Percentiles rank a stretch among this genome's conserved stretches.
Conservation (phyloP, 2,888 invertebrate species). For the Calameuta filiformis region DNA sequence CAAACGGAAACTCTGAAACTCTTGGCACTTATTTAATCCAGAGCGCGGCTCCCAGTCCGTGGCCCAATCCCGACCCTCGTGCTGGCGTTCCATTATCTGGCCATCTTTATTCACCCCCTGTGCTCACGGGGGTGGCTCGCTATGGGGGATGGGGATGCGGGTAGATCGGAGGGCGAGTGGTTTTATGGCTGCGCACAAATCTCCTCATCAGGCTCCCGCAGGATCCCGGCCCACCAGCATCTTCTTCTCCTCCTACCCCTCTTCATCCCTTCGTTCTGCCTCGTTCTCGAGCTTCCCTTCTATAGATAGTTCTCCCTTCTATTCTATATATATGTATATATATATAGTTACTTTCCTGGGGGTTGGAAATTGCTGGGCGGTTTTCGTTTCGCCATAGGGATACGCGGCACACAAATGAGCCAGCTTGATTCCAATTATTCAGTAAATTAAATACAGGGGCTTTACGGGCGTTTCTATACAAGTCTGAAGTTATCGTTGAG, state of each 20-base stretch:
- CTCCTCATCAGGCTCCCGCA: conserved; percentile 63
- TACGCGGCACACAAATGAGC: conserved; percentile 59
- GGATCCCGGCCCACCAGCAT: conserved; percentile 38
- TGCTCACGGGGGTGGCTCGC: conserved; percentile 28
- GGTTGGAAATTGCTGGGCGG: conserved; percentile 24
- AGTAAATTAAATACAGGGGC: conserved; percentile 64
- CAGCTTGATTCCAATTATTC: conserved; percentile 66
- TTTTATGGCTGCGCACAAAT: conserved; percentile 64
- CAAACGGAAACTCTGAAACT: conserved; percentile 25
- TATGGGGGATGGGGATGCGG: conserved; percentile 8
- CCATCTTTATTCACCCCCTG: conserved; percentile 60
- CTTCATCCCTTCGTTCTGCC: no score
- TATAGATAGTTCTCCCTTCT: neutral
- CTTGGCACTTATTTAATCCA: conserved; percentile 39
- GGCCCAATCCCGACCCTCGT: conserved; percentile 7
- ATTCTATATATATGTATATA: no score
- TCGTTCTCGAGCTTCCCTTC: neutral
- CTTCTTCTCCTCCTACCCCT: conserved; percentile 20
- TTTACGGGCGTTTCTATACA: conserved; percentile 47
- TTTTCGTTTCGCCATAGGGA: conserved; percentile 23
- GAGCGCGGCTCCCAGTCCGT: conserved; percentile 11
- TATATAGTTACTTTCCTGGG: conserved; percentile 10
- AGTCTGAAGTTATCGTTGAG: conserved; percentile 47
- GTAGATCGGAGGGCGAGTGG: conserved; percentile 27
- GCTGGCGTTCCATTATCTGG: conserved; percentile 54